Percentiles rank a stretch among this genome's conserved stretches.
Evolutionary conservation across 64 coral and sea anemone species (phyloP).

Genomic region (Hydrozoanthus tunicans): DNA sequence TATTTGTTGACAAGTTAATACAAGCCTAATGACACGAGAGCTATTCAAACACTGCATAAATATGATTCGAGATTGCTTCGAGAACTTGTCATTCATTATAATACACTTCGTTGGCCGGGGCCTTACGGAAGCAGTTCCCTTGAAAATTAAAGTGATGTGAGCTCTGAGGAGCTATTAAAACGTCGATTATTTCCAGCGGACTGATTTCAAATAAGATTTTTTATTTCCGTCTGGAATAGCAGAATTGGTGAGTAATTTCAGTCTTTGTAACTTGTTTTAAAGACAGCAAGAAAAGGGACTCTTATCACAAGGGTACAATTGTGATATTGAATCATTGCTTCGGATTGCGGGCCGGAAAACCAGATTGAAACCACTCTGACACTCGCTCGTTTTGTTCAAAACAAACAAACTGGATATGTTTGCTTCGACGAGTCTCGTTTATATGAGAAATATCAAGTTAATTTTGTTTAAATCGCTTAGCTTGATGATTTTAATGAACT

Average conservation of each 20-base stretch:
- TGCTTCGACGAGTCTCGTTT: too few relatives aligned
- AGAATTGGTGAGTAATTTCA: not conserved
- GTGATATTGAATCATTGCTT: not conserved
- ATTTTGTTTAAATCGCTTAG: too few relatives aligned
- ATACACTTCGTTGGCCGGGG: not conserved
- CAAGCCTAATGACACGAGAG: slow-evolving; percentile 36
- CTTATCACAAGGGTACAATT: not conserved
- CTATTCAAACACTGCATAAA: not conserved
- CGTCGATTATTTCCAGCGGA: not conserved
- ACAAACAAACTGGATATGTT: too few relatives aligned
- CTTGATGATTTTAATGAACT: too few relatives aligned
- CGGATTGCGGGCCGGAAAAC: too few relatives aligned
- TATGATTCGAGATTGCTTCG: slow-evolving; percentile 7
- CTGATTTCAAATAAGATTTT: not conserved
- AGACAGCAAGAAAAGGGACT: not conserved
- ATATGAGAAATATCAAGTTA: too few relatives aligned
- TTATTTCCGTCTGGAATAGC: not conserved
- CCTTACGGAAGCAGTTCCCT: not conserved
- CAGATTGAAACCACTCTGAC: too few relatives aligned
- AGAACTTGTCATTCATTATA: not conserved
- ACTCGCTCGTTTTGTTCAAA: too few relatives aligned
- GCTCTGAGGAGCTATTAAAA: not conserved
- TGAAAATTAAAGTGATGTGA: not conserved
- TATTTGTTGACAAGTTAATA: slow-evolving; percentile 36
- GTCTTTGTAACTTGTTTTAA: not conserved